Percentiles rank a stretch among this genome's conserved stretches.
phyloP scores from a whole-genome alignment of 2,113 vertebrate species.

The Gila orcuttii region DNA sequence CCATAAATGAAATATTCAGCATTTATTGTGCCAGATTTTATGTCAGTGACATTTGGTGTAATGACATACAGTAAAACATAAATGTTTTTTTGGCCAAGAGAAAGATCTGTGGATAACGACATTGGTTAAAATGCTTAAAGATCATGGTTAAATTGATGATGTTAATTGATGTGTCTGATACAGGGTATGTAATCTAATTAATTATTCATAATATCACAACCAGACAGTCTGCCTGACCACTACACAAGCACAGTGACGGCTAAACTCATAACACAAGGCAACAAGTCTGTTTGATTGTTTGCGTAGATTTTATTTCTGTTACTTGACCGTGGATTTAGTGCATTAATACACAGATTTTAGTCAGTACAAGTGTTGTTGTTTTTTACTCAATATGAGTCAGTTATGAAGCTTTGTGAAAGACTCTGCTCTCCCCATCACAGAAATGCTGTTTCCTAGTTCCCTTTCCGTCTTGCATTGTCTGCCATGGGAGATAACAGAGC shows the following conservation, averaged over 20 bases:
- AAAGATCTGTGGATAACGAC: neutral
- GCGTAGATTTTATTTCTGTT: neutral
- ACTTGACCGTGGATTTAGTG: neutral
- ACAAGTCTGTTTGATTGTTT: neutral
- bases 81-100: neutral
- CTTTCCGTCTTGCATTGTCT: neutral
- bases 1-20: too few species aligned
- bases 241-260: neutral
- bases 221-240: neutral
- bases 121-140: neutral
- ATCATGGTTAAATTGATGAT: too few species aligned
- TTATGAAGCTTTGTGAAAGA: neutral
- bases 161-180: neutral
- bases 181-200: neutral
- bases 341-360: neutral
- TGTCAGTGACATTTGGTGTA: neutral
- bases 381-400: neutral
- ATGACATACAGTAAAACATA: neutral
- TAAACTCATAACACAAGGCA: neutral
- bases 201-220: too few species aligned
- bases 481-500: conserved; percentile 6
- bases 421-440: neutral
- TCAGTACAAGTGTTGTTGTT: too few species aligned
- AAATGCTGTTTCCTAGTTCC: conserved; percentile 2
- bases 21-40: too few species aligned